Conservation (phyloP, 2,113 vertebrate species). For the Calidris pygmaea region DNA sequence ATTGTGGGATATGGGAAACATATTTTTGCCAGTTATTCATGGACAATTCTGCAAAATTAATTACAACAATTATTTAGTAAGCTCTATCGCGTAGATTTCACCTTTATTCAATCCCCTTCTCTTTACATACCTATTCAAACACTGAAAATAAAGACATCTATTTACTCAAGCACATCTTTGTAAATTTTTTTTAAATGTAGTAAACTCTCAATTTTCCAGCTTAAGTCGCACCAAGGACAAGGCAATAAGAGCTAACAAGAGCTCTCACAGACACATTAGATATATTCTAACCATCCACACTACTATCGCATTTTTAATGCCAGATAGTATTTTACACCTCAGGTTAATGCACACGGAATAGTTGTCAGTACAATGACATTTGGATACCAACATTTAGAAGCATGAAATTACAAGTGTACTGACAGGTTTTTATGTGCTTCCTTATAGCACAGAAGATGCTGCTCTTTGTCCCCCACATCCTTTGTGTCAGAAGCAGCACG, state of each 20-base stretch:
- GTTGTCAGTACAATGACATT: neutral
- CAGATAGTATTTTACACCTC: constrained; percentile 1
- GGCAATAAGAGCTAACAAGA: neutral
- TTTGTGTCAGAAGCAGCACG: constrained; percentile 30
- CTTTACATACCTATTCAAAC: neutral
- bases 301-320: neutral
- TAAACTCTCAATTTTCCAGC: neutral
- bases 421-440: neutral
- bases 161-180: neutral
- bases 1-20: neutral
- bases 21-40: neutral
- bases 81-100: neutral
- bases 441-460: neutral
- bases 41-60: neutral
- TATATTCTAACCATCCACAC: neutral
- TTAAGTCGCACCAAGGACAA: neutral
- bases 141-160: neutral
- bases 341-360: neutral
- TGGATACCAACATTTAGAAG: neutral
- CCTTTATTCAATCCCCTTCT: neutral
- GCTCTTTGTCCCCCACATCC: constrained; percentile 29
- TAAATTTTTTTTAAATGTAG: neutral
- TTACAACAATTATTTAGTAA: neutral
- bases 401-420: constrained; percentile 7
- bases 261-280: neutral